Evolutionary conservation across 2,888 invertebrate species (phyloP).

Genomic region (Magallana nippona): DNA sequence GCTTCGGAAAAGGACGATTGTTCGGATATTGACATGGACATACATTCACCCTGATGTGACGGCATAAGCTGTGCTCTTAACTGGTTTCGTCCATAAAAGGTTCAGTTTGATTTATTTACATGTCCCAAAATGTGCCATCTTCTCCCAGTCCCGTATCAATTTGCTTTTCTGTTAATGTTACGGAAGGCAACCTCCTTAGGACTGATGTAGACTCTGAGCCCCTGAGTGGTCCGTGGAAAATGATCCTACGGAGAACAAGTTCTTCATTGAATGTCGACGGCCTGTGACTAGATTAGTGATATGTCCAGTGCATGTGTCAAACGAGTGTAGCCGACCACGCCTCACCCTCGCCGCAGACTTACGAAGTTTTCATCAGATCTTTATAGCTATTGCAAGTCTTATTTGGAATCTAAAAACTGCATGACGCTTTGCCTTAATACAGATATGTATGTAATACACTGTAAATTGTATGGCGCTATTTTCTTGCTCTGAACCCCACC

Average conservation of each 20-base stretch:
- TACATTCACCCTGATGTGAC: conserved; percentile 15
- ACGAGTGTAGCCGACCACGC: no score
- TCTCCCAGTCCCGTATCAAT: neutral
- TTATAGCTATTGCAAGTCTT: no score
- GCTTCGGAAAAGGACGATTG: conserved; percentile 34
- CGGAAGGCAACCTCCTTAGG: neutral
- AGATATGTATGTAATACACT: no score
- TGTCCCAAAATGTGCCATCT: conserved; percentile 32
- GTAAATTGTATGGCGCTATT: no score
- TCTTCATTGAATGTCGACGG: no score
- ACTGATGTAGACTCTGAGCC: neutral
- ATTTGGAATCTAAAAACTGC: no score
- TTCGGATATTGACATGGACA: conserved; percentile 43
- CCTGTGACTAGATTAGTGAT: no score
- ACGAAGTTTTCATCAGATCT: no score
- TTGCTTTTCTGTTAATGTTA: neutral
- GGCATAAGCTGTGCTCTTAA: neutral
- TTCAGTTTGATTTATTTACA: conserved; percentile 5
- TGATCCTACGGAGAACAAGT: no score
- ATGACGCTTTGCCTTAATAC: no score
- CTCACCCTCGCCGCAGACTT: no score
- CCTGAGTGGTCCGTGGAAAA: neutral
- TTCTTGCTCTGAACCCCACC: neutral
- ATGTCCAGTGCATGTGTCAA: no score
- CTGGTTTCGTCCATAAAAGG: neutral